These are phyloP conservation scores for Danio aesculapii DNA, from an alignment of 2,797 vertebrate species.

Conservation along the genomic window DNA sequence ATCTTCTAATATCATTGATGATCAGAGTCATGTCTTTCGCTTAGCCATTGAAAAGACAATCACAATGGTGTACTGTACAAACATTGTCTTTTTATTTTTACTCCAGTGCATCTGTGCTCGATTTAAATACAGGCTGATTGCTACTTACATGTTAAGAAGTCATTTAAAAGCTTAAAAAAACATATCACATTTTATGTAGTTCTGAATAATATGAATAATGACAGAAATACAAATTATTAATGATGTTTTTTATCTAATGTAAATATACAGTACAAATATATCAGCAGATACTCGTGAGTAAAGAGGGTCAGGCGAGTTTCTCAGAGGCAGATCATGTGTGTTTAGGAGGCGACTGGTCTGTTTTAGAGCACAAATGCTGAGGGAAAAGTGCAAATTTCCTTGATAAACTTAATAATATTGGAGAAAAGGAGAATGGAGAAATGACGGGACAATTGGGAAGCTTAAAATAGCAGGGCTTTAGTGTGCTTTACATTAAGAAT, in stretches of 20 bases:
- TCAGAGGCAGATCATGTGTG: conserved; percentile 10
- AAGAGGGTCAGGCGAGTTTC: conserved; percentile 12
- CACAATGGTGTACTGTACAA: conserved; percentile 14
- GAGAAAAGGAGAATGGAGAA: neutral
- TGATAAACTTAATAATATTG: neutral
- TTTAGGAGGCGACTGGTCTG: neutral
- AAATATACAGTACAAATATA: conserved; percentile 7
- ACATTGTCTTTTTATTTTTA: conserved; percentile 2
- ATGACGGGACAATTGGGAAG: neutral
- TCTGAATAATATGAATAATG: neutral
- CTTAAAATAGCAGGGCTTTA: no score
- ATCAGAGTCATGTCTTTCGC: neutral
- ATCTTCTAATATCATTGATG: conserved; percentile 15
- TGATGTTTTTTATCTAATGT: conserved; percentile 5
- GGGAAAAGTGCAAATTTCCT: neutral
- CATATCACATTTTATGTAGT: neutral
- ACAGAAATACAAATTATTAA: neutral
- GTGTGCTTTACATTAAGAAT: conserved; percentile 35
- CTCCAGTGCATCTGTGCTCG: neutral
- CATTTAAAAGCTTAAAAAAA: neutral
- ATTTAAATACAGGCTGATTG: neutral
- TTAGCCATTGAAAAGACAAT: conserved; percentile 4
- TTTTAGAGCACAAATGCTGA: neutral
- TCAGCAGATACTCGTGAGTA: neutral
- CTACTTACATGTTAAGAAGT: neutral